Percentiles rank a stretch among this genome's conserved stretches.
Conservation (phyloP, 2,797 vertebrate genomes). For the Sebastes variabilis region DNA sequence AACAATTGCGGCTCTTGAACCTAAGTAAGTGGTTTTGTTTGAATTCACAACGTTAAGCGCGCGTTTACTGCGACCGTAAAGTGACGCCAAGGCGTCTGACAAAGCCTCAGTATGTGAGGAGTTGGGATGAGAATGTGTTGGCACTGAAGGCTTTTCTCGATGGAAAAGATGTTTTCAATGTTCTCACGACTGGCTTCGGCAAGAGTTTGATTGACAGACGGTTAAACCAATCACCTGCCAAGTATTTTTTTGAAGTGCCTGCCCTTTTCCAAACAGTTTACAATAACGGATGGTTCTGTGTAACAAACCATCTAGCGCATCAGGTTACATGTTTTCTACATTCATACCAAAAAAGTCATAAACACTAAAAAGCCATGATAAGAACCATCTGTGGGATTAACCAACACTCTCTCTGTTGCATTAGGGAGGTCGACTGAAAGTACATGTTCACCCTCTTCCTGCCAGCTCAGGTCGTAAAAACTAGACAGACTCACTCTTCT, state of each 20-base stretch:
- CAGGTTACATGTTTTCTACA: background rate
- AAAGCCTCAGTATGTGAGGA: too few relatives aligned
- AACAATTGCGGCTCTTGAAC: too few relatives aligned
- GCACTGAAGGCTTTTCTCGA: background rate
- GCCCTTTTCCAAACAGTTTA: background rate
- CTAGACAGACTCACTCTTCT: background rate
- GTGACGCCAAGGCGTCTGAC: too few relatives aligned
- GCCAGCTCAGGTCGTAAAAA: conserved; percentile 24
- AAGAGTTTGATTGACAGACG: background rate
- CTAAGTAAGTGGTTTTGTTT: too few relatives aligned
- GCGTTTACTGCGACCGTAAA: too few relatives aligned
- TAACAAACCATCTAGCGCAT: background rate
- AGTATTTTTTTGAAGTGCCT: background rate
- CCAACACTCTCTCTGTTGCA: conserved; percentile 8
- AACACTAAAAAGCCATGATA: conserved; percentile 4
- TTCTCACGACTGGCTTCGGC: background rate
- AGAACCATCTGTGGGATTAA: conserved; percentile 39
- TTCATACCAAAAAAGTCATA: background rate
- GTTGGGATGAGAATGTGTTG: background rate
- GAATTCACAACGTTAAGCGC: too few relatives aligned
- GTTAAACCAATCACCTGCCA: background rate
- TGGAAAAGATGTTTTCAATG: background rate
- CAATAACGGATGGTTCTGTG: background rate
- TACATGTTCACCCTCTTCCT: background rate
- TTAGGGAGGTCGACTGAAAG: conserved; percentile 24